phyloP scores from a whole-genome alignment of 2,113 vertebrate genomes.

The Panthera uncia region DNA sequence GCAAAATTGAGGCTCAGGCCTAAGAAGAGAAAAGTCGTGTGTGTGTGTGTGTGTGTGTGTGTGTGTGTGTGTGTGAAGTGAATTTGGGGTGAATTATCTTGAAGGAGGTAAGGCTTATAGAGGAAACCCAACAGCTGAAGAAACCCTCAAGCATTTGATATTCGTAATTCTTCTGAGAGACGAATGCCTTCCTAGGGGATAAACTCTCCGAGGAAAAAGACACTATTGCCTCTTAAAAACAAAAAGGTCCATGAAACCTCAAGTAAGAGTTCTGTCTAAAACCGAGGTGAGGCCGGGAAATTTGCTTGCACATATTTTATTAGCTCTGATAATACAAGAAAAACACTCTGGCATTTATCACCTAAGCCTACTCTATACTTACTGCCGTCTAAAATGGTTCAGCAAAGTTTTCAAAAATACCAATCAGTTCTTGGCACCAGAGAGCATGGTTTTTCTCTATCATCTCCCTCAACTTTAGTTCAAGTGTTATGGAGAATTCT shows the following conservation, averaged over 20 bases:
- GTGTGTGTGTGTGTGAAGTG: not conserved
- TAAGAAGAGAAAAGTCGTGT: not conserved
- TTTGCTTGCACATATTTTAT: not conserved
- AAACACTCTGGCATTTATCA: not conserved
- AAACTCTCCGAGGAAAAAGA: not conserved
- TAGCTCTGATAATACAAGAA: constrained; percentile 21
- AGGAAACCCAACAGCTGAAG: not conserved
- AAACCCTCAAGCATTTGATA: constrained; percentile 28
- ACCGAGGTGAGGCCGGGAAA: not conserved
- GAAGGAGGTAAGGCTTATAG: not conserved
- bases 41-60: not conserved
- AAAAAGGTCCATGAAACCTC: not conserved
- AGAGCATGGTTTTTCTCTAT: not conserved
- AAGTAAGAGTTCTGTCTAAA: not conserved
- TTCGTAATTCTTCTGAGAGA: not conserved
- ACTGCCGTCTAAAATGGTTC: not conserved
- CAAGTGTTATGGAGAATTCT: not conserved
- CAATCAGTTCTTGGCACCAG: not conserved
- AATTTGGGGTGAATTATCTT: not conserved
- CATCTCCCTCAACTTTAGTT: not conserved
- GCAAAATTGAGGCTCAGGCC: not conserved
- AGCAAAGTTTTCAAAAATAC: not conserved
- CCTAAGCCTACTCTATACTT: not conserved
- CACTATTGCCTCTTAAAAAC: constrained; percentile 24
- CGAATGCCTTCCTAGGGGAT: not conserved